A percentile compares a stretch with the other conserved stretches of the same genome.
phyloP scores from a whole-genome alignment of 2,888 invertebrate species.

The Sturmia bella region DNA sequence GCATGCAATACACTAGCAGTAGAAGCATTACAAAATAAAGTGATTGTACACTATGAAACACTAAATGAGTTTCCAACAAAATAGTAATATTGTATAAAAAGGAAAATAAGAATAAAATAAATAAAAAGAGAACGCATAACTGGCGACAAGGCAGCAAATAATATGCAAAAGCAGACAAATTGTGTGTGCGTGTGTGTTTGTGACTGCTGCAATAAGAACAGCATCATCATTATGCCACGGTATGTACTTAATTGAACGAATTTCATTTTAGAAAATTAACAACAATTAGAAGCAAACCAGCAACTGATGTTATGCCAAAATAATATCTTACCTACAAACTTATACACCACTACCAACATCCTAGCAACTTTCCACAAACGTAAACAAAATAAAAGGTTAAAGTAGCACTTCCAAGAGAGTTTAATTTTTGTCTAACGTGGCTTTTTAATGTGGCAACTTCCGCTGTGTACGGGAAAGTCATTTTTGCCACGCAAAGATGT shows the following conservation, averaged over 20 bases:
- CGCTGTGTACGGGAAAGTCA: constrained; percentile 47
- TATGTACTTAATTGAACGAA: constrained; percentile 79
- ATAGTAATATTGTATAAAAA: constrained; percentile 44
- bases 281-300: constrained; percentile 76
- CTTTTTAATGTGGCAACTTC: constrained; percentile 54
- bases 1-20: neutral
- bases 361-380: neutral
- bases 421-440: constrained; percentile 30
- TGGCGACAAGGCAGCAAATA: constrained; percentile 29
- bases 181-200: too few relatives aligned
- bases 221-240: constrained; percentile 73
- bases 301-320: constrained; percentile 24
- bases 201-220: constrained; percentile 62
- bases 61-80: constrained; percentile 39
- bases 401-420: constrained; percentile 44
- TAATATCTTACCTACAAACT: neutral
- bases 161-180: constrained; percentile 2
- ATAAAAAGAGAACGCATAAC: constrained; percentile 17
- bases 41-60: constrained; percentile 6
- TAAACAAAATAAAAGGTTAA: constrained; percentile 29
- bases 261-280: constrained; percentile 81
- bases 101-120: neutral
- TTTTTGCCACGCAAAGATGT: constrained; percentile 58
- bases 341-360: neutral
- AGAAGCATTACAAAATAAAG: constrained; percentile 23